These are phyloP conservation scores for Tyrophagus putrescentiae DNA, from an alignment of 1,140 invertebrate species.

Conservation along the genomic window DNA sequence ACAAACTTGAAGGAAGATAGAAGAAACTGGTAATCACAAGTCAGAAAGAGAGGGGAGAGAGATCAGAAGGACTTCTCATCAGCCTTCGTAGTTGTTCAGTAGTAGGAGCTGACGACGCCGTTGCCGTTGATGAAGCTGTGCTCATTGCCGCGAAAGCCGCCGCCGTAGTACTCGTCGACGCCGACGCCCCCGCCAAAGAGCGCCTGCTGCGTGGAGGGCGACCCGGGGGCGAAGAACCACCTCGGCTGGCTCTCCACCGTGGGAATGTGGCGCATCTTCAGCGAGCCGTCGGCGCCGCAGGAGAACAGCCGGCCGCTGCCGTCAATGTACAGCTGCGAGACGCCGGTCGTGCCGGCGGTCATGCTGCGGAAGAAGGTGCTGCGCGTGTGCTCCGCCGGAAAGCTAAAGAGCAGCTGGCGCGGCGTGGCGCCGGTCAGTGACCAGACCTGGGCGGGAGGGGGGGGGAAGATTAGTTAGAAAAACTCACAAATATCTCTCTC, in stretches of 20 bases:
- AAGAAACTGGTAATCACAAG: too few species aligned
- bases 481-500: background rate
- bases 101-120: background rate
- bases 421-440: constrained; percentile 48
- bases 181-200: background rate
- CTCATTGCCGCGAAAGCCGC: background rate
- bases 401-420: constrained; percentile 67
- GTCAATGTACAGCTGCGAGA: constrained; percentile 84
- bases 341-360: constrained; percentile 85
- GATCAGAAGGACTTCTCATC: too few species aligned
- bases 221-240: constrained; percentile 26
- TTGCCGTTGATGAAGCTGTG: background rate
- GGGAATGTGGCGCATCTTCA: constrained; percentile 85
- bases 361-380: constrained; percentile 91
- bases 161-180: background rate
- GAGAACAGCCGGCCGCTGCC: constrained; percentile 73
- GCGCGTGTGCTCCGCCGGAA: constrained; percentile 68
- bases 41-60: too few species aligned
- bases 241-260: constrained; percentile 37
- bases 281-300: constrained; percentile 93
- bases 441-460: constrained; percentile 59
- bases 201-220: background rate
- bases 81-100: background rate
- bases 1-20: too few species aligned
- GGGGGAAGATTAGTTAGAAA: constrained; percentile 4